Evolutionary conservation across 2,888 invertebrate species (phyloP), one percentile per base, ranked within the genome.

Genomic region (Homarus gammarus): DNA sequence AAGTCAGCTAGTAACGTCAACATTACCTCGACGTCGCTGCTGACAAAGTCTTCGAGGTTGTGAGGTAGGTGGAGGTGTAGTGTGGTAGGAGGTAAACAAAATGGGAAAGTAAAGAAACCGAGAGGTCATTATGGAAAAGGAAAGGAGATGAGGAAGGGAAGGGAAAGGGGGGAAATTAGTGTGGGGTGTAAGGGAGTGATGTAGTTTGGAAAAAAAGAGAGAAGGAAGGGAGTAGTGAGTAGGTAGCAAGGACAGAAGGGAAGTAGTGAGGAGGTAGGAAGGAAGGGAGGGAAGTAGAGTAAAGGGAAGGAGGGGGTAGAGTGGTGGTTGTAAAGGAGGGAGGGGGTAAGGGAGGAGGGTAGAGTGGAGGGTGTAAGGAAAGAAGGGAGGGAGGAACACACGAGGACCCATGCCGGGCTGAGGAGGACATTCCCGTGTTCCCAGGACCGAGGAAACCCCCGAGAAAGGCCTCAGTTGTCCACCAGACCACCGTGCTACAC

Each of bases 21-120:
- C n/a, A n/a, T n/a, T n/a, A n/a, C n/a, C n/a, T n/a, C n/a, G n/a
- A n/a, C n/a, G n/a, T n/a, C n/a, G n/a, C n/a, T n/a, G n/a, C n/a
- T n/a, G n/a, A n/a, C n/a, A n/a, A n/a, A n/a, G n/a, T n/a, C n/a
- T n/a, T n/a, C n/a, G n/a, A n/a, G n/a, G n/a, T n/a, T n/a, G n/a
- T n/a, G n/a, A n/a, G n/a, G n/a, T n/a, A n/a, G n/a, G n/a, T n/a
- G n/a, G n/a, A n/a, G n/a, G n/a, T n/a, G n/a, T n/a, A n/a, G n/a
- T n/a, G n/a, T n/a, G n/a, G n/a, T n/a, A n/a, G n/a, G n/a, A n/a
- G n/a, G n/a, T n/a, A n/a, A n/a, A n/a, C n/a, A n/a, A 77, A 33
- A 77, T 44, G 33, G 77, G 49, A 49, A 77, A 31, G 10, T 44
- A 77, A 51, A 44, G 77, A 49, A 33, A 77, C 33, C 27, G 38